phyloP scores from a whole-genome alignment of 2,797 vertebrate genomes.

The Acipenser transmontanus region DNA sequence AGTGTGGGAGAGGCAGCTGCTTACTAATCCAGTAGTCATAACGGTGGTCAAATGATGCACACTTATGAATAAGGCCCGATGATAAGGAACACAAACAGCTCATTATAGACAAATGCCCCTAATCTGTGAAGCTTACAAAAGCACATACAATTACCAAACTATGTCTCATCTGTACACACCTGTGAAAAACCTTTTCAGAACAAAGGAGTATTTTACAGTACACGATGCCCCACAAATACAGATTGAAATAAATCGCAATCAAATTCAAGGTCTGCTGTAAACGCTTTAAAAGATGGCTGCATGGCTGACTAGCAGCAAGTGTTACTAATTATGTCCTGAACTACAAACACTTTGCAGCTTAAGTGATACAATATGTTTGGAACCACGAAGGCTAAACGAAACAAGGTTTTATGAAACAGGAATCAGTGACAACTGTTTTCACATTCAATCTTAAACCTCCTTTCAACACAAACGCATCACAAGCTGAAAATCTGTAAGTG shows the following conservation, averaged over 20 bases:
- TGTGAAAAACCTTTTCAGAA: too few species aligned
- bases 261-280: slow-evolving; percentile 7
- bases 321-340: slow-evolving; percentile 7
- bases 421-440: slow-evolving; percentile 8
- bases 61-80: background rate
- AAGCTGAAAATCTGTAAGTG: slow-evolving; percentile 5
- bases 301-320: slow-evolving; percentile 11
- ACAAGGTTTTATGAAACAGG: slow-evolving; percentile 7
- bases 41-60: background rate
- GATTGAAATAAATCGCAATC: slow-evolving; percentile 2
- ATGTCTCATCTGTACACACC: too few species aligned
- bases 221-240: too few species aligned
- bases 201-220: too few species aligned
- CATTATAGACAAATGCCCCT: too few species aligned
- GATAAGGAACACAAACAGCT: background rate
- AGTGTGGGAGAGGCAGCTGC: background rate
- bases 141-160: too few species aligned
- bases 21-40: too few species aligned
- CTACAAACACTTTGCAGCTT: slow-evolving; percentile 5
- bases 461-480: slow-evolving; percentile 6
- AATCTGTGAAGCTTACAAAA: too few species aligned
- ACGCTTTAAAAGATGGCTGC: slow-evolving; percentile 1
- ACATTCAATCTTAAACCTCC: slow-evolving; percentile 12
- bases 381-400: slow-evolving; percentile 5
- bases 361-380: background rate